Evolutionary conservation across 2,797 vertebrate genomes (phyloP).

Genomic region (Eulemur rubriventer): DNA sequence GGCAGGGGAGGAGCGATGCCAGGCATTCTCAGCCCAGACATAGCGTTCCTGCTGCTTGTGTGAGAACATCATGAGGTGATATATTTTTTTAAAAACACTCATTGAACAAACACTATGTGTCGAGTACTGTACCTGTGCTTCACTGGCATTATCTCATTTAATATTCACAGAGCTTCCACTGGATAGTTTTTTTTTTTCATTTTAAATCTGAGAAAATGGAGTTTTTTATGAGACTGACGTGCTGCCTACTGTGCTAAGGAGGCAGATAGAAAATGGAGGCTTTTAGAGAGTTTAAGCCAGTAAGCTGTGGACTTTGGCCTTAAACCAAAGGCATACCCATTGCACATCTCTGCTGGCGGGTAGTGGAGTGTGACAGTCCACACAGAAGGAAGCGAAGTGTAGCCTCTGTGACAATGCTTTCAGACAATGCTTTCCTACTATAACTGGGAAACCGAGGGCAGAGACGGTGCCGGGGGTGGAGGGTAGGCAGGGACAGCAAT

Average conservation of each 20-base stretch:
- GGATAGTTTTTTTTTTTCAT: neutral
- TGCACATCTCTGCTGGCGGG: neutral
- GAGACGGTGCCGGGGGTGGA: accelerated
- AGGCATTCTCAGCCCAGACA: neutral
- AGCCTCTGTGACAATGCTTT: neutral
- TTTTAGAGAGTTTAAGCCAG: neutral
- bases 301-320: neutral
- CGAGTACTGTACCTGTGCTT: neutral
- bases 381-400: neutral
- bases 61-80: neutral
- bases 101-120: neutral
- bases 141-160: neutral
- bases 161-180: neutral
- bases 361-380: neutral
- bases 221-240: neutral
- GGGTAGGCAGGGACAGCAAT: neutral
- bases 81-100: neutral
- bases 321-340: neutral
- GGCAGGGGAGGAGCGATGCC: accelerated
- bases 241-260: too few relatives aligned
- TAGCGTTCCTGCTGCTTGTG: too few relatives aligned
- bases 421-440: neutral
- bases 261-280: neutral
- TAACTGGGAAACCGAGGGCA: neutral
- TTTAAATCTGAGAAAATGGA: neutral